Evolutionary conservation across 2,113 vertebrate genomes (phyloP).

Genomic region (Nansenia antarctica): DNA sequence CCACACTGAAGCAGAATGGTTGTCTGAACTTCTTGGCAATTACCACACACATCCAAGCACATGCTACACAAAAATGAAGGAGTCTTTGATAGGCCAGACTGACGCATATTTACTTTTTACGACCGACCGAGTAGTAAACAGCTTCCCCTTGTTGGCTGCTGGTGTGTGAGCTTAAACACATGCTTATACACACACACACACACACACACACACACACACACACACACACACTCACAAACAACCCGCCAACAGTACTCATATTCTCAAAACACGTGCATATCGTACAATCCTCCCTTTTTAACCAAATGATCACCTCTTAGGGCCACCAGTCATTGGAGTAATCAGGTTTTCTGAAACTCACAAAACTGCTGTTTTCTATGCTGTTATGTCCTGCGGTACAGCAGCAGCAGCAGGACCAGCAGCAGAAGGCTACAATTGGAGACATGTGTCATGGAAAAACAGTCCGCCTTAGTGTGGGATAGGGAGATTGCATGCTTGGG

Average conservation of each 20-base stretch:
- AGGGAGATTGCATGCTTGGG: conserved; percentile 65
- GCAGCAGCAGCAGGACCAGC: conserved; percentile 62
- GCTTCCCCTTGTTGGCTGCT: conserved; percentile 59
- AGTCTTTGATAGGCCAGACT: conserved; percentile 65
- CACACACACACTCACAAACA: not conserved
- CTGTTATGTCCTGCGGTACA: conserved; percentile 46
- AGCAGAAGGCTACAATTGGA: conserved; percentile 61
- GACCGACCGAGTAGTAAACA: conserved; percentile 68
- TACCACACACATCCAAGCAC: conserved; percentile 57
- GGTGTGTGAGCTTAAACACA: conserved; percentile 47
- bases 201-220: conserved; percentile 24
- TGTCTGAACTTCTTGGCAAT: conserved; percentile 51
- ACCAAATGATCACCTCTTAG: too few species aligned
- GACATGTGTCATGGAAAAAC: conserved; percentile 72
- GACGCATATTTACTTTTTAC: conserved; percentile 69
- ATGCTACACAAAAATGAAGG: conserved; percentile 57
- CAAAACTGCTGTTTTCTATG: too few species aligned
- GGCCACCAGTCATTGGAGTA: conserved; percentile 54
- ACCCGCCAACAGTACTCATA: not conserved
- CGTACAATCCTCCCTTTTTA: too few species aligned
- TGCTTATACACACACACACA: conserved; percentile 33
- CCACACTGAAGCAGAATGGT: conserved; percentile 52
- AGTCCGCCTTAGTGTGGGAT: conserved; percentile 59
- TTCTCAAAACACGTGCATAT: not conserved
- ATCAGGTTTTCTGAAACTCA: conserved; percentile 61